Conservation (phyloP, 2,888 invertebrate genomes). For the Zygothrica quintamaculata region DNA sequence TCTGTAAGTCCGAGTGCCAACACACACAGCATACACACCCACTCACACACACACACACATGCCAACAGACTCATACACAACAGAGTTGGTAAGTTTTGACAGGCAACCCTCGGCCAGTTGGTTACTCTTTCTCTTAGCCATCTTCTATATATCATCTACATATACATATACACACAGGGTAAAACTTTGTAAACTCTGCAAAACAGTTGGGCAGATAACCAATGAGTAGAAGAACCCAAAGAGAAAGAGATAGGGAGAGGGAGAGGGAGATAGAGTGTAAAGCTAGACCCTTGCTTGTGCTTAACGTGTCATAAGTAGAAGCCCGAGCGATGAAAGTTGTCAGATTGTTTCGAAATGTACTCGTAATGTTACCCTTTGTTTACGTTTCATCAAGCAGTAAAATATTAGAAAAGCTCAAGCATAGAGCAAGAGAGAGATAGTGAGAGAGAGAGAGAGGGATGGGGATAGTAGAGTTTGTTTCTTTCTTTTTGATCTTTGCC, state of each 20-base stretch:
- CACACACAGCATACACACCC: constrained; percentile 19
- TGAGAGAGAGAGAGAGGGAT: too few species aligned
- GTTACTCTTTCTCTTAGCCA: not conserved
- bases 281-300: constrained; percentile 34
- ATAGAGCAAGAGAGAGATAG: too few species aligned
- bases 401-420: not conserved
- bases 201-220: constrained; percentile 25
- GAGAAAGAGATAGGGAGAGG: too few species aligned
- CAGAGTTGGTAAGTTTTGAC: constrained; percentile 32
- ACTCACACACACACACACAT: constrained; percentile 15
- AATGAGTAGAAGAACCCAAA: too few species aligned
- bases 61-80: constrained; percentile 4
- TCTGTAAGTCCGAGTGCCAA: constrained; percentile 49
- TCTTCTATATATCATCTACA: constrained; percentile 7
- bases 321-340: constrained; percentile 49
- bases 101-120: constrained; percentile 29
- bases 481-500: too few species aligned
- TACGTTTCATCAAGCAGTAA: constrained; percentile 23
- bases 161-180: too few species aligned
- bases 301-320: constrained; percentile 60
- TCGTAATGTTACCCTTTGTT: constrained; percentile 1
- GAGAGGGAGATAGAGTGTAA: too few species aligned
- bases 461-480: too few species aligned
- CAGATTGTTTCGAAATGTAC: constrained; percentile 35
- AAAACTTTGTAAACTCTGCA: constrained; percentile 36